A percentile compares a stretch with the other conserved stretches of the same genome.
phyloP scores from a whole-genome alignment of 2,888 invertebrate species.

The Acheta domesticus region DNA sequence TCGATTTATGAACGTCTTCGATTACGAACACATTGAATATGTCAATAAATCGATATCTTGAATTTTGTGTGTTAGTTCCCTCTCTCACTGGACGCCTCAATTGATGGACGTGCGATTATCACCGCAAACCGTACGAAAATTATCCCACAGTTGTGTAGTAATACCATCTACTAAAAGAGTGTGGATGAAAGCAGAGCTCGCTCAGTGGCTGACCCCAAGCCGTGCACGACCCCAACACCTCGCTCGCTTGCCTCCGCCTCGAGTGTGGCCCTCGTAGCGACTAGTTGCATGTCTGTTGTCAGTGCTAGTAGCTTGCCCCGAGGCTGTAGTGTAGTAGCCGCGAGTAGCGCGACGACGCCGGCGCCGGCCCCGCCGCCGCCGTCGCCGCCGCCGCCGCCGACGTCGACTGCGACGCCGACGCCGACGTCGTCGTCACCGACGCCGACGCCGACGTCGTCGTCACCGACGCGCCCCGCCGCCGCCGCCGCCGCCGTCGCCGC shows the following conservation, averaged over 20 bases:
- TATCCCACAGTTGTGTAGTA: too few species aligned
- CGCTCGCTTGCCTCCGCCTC: background rate
- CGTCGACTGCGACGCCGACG: background rate
- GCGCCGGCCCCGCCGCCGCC: background rate
- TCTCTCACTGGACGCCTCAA: too few species aligned
- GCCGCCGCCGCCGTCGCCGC: background rate
- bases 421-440: background rate
- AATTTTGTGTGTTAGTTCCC: too few species aligned
- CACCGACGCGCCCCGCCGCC: background rate
- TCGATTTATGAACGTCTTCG: too few species aligned
- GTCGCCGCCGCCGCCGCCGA: background rate
- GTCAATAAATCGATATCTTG: too few species aligned
- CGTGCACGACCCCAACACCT: too few species aligned
- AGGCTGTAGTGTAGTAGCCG: constrained; percentile 1
- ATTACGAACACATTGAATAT: too few species aligned
- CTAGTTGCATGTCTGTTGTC: constrained; percentile 18
- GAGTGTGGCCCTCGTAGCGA: background rate
- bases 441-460: background rate
- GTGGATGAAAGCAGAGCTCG: too few species aligned
- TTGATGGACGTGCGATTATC: too few species aligned
- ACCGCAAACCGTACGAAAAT: too few species aligned
- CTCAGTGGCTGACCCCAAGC: too few species aligned
- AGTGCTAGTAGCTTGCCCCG: constrained; percentile 18
- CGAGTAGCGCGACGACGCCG: background rate
- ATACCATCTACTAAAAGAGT: too few species aligned